Percentiles rank a stretch among this genome's conserved stretches.
phyloP scores from a whole-genome alignment of 2,797 vertebrate genomes.

The Sciurus vulgaris region DNA sequence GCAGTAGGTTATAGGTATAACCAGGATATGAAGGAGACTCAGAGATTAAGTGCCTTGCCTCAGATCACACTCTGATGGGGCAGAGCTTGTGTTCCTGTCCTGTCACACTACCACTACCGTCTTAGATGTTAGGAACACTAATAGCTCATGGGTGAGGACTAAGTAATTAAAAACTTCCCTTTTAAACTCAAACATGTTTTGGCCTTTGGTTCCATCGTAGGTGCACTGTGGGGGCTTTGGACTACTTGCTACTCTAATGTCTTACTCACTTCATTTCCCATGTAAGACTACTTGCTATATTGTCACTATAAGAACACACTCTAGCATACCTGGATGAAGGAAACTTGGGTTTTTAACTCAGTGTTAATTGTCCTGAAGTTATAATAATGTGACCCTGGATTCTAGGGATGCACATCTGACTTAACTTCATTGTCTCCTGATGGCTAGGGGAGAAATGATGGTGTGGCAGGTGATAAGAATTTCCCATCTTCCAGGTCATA shows the following conservation, averaged over 20 bases:
- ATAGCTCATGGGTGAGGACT: slow-evolving; percentile 12
- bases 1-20: neutral
- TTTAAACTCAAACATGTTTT: slow-evolving; percentile 37
- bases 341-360: neutral
- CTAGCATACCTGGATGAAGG: neutral
- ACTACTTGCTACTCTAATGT: slow-evolving; percentile 3
- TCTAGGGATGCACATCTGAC: slow-evolving; percentile 17
- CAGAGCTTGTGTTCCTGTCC: slow-evolving; percentile 31
- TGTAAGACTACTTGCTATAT: neutral
- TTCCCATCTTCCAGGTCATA: neutral
- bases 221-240: neutral
- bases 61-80: neutral
- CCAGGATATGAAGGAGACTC: neutral
- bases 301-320: neutral
- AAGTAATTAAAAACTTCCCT: neutral
- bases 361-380: slow-evolving; percentile 49
- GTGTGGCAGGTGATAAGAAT: slow-evolving; percentile 7
- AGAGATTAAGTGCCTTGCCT: neutral
- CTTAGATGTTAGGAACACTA: slow-evolving; percentile 30
- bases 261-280: slow-evolving; percentile 23
- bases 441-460: neutral
- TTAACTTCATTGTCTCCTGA: slow-evolving; percentile 36
- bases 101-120: neutral
- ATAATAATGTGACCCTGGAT: slow-evolving; percentile 51
- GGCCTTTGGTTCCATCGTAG: slow-evolving; percentile 24